phyloP scores from a whole-genome alignment of 2,888 invertebrate species.

The Spialia ferax region DNA sequence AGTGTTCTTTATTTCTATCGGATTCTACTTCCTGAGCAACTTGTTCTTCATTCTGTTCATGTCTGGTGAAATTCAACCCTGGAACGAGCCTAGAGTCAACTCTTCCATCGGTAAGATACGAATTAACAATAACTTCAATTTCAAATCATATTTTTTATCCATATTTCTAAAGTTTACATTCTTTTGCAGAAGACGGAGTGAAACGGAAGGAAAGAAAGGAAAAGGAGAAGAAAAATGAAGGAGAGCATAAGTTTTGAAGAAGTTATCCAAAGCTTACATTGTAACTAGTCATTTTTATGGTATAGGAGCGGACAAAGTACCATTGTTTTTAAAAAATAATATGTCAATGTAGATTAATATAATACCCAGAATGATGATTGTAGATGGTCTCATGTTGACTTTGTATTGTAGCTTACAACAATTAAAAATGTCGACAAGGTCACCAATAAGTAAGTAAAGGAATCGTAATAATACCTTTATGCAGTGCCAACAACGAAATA shows the following conservation, averaged over 20 bases:
- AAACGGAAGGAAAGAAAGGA: slow-evolving; percentile 8
- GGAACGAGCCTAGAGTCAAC: slow-evolving; percentile 82
- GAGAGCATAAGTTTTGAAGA: slow-evolving; percentile 24
- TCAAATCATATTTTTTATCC: no score
- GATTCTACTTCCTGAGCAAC: slow-evolving; percentile 87
- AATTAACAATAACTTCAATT: not conserved
- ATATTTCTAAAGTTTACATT: not conserved
- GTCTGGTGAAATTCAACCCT: slow-evolving; percentile 87
- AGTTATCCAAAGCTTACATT: not conserved
- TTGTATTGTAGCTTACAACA: no score
- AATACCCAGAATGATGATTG: no score
- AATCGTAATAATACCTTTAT: no score
- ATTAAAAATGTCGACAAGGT: no score
- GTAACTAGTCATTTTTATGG: slow-evolving; percentile 30
- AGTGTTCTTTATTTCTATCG: slow-evolving; percentile 88
- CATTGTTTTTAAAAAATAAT: no score
- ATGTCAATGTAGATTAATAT: no score
- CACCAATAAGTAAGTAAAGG: no score
- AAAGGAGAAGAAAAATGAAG: slow-evolving; percentile 12
- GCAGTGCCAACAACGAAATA: no score
- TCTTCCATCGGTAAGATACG: slow-evolving; percentile 57
- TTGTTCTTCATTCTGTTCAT: slow-evolving; percentile 88
- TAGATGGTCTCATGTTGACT: no score
- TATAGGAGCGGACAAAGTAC: not conserved
- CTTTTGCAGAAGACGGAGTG: slow-evolving; percentile 23